phyloP scores from a whole-genome alignment of 2,888 invertebrate genomes.

The Coelopa pilipes region DNA sequence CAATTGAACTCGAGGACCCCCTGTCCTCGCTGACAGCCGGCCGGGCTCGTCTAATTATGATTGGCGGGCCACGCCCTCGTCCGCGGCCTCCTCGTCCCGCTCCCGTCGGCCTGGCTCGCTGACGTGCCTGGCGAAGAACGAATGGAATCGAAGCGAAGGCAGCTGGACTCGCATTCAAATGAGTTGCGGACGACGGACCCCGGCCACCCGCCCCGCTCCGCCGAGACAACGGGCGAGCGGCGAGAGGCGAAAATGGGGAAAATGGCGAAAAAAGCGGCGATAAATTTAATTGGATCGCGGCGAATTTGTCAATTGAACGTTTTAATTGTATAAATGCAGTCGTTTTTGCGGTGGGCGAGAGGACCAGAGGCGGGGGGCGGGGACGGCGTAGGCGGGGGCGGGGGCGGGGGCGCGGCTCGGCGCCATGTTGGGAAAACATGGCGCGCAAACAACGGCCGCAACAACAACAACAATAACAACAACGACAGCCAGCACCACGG shows the following conservation, averaged over 20 bases:
- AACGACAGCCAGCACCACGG: neutral
- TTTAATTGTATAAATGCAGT: conserved; percentile 62
- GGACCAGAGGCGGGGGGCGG: too few relatives aligned
- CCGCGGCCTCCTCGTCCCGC: too few relatives aligned
- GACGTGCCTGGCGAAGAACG: too few relatives aligned
- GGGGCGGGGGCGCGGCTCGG: neutral
- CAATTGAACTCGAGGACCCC: neutral
- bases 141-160: too few relatives aligned
- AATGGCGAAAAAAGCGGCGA: conserved; percentile 13
- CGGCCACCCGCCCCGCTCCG: neutral
- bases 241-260: too few relatives aligned
- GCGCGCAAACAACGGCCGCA: neutral
- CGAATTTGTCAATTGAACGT: conserved; percentile 61
- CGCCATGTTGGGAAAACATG: conserved; percentile 30
- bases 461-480: neutral
- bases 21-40: neutral
- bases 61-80: neutral
- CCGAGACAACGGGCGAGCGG: too few relatives aligned
- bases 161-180: too few relatives aligned
- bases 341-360: conserved; percentile 53
- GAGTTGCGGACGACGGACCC: neutral
- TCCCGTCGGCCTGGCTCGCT: neutral
- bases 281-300: conserved; percentile 58
- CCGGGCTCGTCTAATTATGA: conserved; percentile 29
- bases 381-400: too few relatives aligned